phyloP scores from a whole-genome alignment of 2,113 vertebrate genomes.

The Papio anubis region DNA sequence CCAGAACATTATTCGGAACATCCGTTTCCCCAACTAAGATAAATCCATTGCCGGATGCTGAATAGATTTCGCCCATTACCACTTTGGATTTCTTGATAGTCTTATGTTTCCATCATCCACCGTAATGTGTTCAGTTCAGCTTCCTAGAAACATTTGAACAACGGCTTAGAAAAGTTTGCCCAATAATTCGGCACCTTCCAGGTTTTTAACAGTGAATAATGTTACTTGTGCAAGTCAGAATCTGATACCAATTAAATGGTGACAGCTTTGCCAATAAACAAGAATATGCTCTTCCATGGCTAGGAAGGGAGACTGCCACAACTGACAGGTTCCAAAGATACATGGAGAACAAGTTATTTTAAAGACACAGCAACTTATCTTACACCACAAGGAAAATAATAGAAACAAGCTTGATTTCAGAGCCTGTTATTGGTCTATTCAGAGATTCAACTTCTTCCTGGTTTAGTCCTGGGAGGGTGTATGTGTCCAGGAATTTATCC shows the following conservation, averaged over 20 bases:
- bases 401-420: not conserved
- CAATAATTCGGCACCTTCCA: rapidly evolving
- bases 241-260: constrained; percentile 82
- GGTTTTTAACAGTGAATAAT: not conserved
- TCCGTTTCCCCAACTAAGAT: not conserved
- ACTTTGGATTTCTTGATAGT: not conserved
- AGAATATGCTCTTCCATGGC: constrained; percentile 87
- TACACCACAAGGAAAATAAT: not conserved
- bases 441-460: too few species aligned
- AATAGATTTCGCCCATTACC: not conserved
- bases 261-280: constrained; percentile 86
- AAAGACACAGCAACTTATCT: not conserved
- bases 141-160: constrained; percentile 5
- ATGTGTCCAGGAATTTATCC: too few species aligned
- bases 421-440: too few species aligned
- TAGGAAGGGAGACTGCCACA: constrained; percentile 88
- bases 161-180: not conserved
- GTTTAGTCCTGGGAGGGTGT: too few species aligned
- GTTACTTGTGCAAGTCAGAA: constrained; percentile 87
- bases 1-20: not conserved
- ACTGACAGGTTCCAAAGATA: constrained; percentile 85
- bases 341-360: constrained; percentile 78
- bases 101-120: not conserved
- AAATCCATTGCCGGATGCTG: not conserved
- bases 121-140: not conserved